Conservation (phyloP, 92 coral and sea anemone genomes). For the Paragorgia papillata region DNA sequence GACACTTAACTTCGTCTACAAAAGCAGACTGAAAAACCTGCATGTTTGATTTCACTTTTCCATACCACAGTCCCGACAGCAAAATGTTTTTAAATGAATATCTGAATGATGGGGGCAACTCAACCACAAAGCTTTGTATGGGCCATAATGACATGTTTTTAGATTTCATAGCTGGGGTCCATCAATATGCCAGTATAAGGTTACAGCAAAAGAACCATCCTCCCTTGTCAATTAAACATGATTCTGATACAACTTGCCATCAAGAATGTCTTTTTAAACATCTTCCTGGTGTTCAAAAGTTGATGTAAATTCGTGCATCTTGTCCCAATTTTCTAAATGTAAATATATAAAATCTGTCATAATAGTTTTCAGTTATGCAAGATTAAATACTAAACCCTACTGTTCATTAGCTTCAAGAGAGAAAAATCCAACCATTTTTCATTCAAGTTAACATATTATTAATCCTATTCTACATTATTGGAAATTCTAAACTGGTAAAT, state of each 20-base stretch:
- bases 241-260: slow-evolving; percentile 59
- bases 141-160: slow-evolving; percentile 69
- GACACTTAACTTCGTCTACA: slow-evolving; percentile 49
- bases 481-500: no score
- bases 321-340: slow-evolving; percentile 56
- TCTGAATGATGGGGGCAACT: slow-evolving; percentile 53
- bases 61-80: slow-evolving; percentile 70
- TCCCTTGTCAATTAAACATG: slow-evolving; percentile 23
- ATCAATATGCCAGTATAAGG: slow-evolving; percentile 70
- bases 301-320: slow-evolving; percentile 47
- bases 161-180: slow-evolving; percentile 70
- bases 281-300: slow-evolving; percentile 50
- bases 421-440: no score
- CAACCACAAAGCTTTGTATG: slow-evolving; percentile 67
- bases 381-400: no score
- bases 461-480: no score
- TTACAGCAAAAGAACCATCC: slow-evolving; percentile 55
- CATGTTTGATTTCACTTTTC: slow-evolving; percentile 63
- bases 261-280: slow-evolving; percentile 58
- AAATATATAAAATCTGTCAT: not conserved
- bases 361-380: no score
- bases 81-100: slow-evolving; percentile 64
- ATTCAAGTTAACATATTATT: no score
- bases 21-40: slow-evolving; percentile 48
- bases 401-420: no score